phyloP scores from a whole-genome alignment of 1,140 invertebrate species.

The Cyrtorhinus lividipennis region DNA sequence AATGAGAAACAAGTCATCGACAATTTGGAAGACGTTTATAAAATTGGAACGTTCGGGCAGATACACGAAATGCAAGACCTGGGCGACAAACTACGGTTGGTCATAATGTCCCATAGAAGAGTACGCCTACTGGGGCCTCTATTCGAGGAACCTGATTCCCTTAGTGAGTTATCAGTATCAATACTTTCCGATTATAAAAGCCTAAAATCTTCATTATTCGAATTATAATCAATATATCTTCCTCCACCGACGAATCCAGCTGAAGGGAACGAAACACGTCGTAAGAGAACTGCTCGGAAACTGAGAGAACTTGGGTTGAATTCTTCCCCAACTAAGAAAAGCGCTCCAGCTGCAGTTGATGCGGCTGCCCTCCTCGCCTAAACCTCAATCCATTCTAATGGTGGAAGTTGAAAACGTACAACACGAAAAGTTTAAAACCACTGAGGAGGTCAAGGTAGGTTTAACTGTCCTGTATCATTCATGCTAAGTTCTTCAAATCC shows the following conservation, averaged over 20 bases:
- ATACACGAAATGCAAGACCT: conserved; percentile 95
- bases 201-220: no score
- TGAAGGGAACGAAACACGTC: conserved; percentile 12
- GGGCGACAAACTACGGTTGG: conserved; percentile 76
- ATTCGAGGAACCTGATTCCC: conserved; percentile 43
- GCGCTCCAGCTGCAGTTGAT: background rate
- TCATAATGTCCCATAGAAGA: conserved; percentile 86
- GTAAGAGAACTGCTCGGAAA: conserved; percentile 14
- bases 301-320: conserved; percentile 12
- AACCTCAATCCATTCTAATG: conserved; percentile 55
- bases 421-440: conserved; percentile 78
- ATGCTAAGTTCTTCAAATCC: background rate
- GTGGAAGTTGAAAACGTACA: conserved; percentile 89
- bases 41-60: conserved; percentile 91
- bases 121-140: conserved; percentile 66
- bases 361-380: background rate
- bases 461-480: background rate
- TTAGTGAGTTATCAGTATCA: conserved; percentile 29
- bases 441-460: conserved; percentile 80
- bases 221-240: no score
- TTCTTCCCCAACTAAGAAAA: background rate
- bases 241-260: no score
- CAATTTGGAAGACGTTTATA: conserved; percentile 73
- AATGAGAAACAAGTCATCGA: conserved; percentile 79
- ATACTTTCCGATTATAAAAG: conserved; percentile 14